Conservation (phyloP, 2,888 invertebrate genomes). For the Pocota personata region DNA sequence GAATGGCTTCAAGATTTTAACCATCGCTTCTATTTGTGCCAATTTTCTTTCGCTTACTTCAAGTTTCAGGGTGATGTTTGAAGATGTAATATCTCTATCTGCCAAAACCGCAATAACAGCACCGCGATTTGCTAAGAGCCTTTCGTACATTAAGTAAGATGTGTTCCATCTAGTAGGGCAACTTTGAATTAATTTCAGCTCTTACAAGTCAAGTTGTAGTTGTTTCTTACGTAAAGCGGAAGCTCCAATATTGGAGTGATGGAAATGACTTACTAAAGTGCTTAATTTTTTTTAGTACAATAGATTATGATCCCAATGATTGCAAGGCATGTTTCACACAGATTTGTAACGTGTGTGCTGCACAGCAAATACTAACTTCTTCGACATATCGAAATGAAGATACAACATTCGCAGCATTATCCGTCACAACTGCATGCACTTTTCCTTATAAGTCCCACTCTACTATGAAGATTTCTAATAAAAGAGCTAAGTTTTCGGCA, state of each 20-base stretch:
- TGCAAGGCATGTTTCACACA: background rate
- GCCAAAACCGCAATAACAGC: constrained; percentile 10
- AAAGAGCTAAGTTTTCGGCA: background rate
- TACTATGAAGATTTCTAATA: constrained; percentile 3
- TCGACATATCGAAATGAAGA: background rate
- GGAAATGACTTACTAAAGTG: no score
- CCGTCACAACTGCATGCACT: background rate
- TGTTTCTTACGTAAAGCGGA: no score
- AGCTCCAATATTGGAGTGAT: no score
- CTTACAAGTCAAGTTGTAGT: no score
- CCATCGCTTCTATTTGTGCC: no score
- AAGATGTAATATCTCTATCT: background rate
- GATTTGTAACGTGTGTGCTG: background rate
- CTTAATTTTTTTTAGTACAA: no score
- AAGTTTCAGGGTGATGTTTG: background rate
- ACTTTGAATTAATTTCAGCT: no score
- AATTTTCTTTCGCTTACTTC: background rate
- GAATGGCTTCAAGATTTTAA: no score
- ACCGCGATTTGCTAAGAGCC: no score
- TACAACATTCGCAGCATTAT: constrained; percentile 4
- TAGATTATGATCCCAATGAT: background rate
- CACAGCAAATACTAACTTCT: constrained; percentile 7
- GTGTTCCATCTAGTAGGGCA: no score
- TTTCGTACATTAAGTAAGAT: no score
- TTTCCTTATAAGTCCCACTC: constrained; percentile 1